Base-by-base conservation (phyloP, 2,797 vertebrate genomes). In the Onychomys arenicola region DNA sequence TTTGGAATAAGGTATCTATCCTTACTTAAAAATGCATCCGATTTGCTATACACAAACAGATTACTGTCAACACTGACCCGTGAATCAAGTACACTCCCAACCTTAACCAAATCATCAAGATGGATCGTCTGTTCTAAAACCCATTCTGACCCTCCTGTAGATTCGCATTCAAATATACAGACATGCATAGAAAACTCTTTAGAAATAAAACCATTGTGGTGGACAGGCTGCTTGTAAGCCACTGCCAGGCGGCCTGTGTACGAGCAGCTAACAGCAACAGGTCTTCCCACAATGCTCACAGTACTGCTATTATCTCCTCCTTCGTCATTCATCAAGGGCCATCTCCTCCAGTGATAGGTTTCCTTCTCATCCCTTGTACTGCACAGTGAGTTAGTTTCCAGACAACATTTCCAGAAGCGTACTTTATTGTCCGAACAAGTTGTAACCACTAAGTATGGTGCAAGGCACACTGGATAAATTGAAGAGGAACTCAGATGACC, bases 111-210 rank as follows among this genome's bases (percentile, higher is more conserved):
- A 98, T 99, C 99, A 65, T 99, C 99, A 94, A 99, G 98, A 96
- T 99, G 99, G 97, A 99, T 99, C 3, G 99, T 99, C 98, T 99
- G 99, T 98, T 99, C 99, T 97, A 99, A 98, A 97, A 99, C 99
- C 99, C 99, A 99, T 98, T 99, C 99, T 0, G 99, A 99, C 82
- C 99, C 99, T 57, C 99, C 99, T 0, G 99, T 99, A 29, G 99
- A 99, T 98, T 99, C 99, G 94, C 99, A 99, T 98, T 99, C 99
- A 92, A 99, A 99, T 97, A 99, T 99, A 98, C 99, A 99, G 95
- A 99, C 99, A 3, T 99, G 99, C 99, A 99, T 99, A 94, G 99
- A 99, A 98, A 99, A 99, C 96, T 99, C 99, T 97, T 99, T 99
- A 94, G 99, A 99, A 95, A 99, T 98, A 98, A 99, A 99, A 59